phyloP scores from a whole-genome alignment of 2,113 vertebrate species.

The Odobenus rosmarus region DNA sequence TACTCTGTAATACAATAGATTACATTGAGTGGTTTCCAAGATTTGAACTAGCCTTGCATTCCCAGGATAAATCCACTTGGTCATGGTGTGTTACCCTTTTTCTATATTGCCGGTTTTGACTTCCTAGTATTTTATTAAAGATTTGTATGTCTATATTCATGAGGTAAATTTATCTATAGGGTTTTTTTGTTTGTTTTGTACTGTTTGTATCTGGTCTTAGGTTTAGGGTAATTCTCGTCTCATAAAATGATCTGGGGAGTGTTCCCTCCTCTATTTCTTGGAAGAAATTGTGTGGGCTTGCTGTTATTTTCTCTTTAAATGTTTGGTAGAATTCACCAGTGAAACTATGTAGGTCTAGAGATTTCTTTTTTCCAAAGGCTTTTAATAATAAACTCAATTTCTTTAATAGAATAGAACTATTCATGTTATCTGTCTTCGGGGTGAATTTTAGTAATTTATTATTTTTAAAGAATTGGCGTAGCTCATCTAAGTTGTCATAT shows the following conservation, averaged over 20 bases:
- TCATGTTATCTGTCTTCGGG: background rate
- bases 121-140: background rate
- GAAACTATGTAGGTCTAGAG: background rate
- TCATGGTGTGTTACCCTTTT: background rate
- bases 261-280: background rate
- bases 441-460: background rate
- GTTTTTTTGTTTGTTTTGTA: background rate
- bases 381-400: conserved; percentile 15
- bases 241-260: background rate
- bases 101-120: background rate
- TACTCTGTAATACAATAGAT: background rate
- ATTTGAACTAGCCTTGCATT: background rate
- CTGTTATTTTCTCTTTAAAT: background rate
- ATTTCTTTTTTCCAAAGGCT: background rate
- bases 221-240: background rate
- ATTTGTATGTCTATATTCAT: background rate
- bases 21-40: background rate
- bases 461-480: background rate
- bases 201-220: background rate
- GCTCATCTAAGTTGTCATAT: background rate
- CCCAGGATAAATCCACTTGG: background rate
- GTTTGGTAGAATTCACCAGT: background rate
- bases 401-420: background rate
- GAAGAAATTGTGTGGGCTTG: background rate
- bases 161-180: background rate